A percentile compares a stretch with the other conserved stretches of the same genome.
phyloP scores from a whole-genome alignment of 92 coral and sea anemone species.

The Montipora capitata region DNA sequence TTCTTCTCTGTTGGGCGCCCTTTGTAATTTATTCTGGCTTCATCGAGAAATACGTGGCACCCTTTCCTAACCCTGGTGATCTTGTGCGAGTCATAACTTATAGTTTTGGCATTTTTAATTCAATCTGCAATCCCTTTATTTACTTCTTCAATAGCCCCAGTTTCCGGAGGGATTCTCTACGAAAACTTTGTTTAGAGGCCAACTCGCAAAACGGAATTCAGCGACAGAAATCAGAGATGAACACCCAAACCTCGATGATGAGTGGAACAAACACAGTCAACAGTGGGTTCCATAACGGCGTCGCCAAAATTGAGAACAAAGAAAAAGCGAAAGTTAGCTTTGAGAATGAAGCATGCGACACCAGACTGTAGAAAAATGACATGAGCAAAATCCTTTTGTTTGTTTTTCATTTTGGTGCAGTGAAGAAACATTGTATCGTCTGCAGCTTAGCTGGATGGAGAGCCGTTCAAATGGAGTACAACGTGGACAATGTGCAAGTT shows the following conservation, averaged over 20 bases:
- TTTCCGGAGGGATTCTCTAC: constrained; percentile 79
- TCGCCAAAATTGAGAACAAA: too few species aligned
- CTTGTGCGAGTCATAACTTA: constrained; percentile 72
- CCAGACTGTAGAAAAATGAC: not conserved
- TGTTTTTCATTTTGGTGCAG: too few species aligned
- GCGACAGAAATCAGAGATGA: not conserved
- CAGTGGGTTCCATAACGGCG: not conserved
- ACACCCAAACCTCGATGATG: not conserved
- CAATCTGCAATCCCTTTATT: constrained; percentile 88
- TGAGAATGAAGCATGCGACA: not conserved
- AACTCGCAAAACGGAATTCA: not conserved
- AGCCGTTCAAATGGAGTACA: too few species aligned
- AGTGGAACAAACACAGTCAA: constrained; percentile 5
- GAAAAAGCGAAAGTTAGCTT: not conserved
- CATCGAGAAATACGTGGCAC: constrained; percentile 86
- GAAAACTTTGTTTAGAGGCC: constrained; percentile 77
- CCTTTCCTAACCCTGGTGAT: constrained; percentile 90
- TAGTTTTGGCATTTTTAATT: constrained; percentile 83
- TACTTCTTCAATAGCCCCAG: constrained; percentile 86
- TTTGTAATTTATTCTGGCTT: constrained; percentile 85
- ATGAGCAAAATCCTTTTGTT: too few species aligned
- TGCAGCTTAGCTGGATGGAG: too few species aligned
- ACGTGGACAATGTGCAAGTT: too few species aligned
- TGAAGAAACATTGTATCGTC: too few species aligned
- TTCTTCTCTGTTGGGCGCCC: constrained; percentile 84